phyloP scores from a whole-genome alignment of 2,797 vertebrate genomes.

The Vipera latastei region DNA sequence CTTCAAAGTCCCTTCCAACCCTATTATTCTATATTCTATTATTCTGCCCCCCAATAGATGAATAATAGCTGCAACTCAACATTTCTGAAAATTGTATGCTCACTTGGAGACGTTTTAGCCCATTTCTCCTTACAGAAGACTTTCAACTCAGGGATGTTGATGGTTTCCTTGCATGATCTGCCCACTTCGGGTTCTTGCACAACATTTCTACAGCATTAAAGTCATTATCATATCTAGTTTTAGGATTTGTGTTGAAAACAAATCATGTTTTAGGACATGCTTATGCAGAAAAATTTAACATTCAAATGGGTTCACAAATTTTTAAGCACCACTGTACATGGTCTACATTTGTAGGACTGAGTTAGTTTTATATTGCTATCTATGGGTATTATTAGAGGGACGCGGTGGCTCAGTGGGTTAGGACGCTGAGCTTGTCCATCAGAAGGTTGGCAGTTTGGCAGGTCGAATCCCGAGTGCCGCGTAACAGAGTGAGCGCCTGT shows the following conservation, averaged over 20 bases:
- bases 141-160: background rate
- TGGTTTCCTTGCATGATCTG: background rate
- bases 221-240: background rate
- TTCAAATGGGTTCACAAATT: background rate
- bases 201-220: background rate
- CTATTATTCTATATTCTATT: background rate
- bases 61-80: background rate
- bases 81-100: background rate
- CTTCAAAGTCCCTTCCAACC: background rate
- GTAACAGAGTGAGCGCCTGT: too few species aligned
- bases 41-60: background rate
- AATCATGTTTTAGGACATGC: background rate
- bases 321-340: background rate
- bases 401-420: too few species aligned
- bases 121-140: background rate
- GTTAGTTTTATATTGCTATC: background rate
- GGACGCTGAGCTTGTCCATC: too few species aligned
- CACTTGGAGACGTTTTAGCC: background rate
- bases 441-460: too few species aligned
- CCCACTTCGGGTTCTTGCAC: background rate
- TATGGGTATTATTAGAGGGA: background rate
- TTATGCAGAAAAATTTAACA: background rate
- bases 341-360: background rate
- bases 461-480: too few species aligned
- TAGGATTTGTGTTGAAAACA: background rate